Percentiles rank a stretch among this genome's conserved stretches.
phyloP scores from a whole-genome alignment of 2,797 vertebrate genomes.

The Paguma larvata region DNA sequence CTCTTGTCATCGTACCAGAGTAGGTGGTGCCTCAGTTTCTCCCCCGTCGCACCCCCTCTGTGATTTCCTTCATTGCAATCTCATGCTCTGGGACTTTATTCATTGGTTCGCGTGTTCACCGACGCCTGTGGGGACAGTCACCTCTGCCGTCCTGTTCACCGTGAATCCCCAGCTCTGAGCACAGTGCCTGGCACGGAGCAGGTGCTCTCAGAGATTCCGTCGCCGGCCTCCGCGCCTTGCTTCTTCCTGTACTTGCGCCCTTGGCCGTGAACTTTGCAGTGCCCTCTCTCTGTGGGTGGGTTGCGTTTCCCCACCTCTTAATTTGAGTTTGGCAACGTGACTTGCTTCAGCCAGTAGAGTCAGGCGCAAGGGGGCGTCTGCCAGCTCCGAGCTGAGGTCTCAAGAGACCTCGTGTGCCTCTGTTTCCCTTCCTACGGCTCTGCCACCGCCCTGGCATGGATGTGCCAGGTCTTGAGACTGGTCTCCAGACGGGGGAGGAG shows the following conservation, averaged over 20 bases:
- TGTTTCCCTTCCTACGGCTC: not conserved
- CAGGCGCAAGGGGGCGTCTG: fast-evolving
- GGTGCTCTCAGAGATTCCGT: not conserved
- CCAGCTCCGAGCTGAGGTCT: not conserved
- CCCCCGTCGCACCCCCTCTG: not conserved
- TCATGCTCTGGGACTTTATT: not conserved
- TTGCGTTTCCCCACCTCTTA: not conserved
- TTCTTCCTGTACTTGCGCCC: not conserved
- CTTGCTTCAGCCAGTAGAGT: not conserved
- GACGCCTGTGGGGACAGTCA: not conserved
- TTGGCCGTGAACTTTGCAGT: not conserved
- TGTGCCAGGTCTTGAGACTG: not conserved
- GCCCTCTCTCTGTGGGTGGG: not conserved
- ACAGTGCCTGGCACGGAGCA: not conserved
- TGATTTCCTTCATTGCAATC: not conserved
- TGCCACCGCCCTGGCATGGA: fast-evolving
- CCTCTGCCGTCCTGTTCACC: not conserved
- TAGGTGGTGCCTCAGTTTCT: not conserved
- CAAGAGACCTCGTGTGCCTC: not conserved
- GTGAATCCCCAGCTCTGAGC: not conserved
- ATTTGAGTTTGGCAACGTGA: not conserved
- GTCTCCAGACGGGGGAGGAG: not conserved
- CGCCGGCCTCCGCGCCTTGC: not conserved
- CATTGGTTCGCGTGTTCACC: not conserved
- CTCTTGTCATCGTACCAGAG: not conserved